Evolutionary conservation across 1,140 invertebrate genomes (phyloP).

Genomic region (Conopomorpha cramerella): DNA sequence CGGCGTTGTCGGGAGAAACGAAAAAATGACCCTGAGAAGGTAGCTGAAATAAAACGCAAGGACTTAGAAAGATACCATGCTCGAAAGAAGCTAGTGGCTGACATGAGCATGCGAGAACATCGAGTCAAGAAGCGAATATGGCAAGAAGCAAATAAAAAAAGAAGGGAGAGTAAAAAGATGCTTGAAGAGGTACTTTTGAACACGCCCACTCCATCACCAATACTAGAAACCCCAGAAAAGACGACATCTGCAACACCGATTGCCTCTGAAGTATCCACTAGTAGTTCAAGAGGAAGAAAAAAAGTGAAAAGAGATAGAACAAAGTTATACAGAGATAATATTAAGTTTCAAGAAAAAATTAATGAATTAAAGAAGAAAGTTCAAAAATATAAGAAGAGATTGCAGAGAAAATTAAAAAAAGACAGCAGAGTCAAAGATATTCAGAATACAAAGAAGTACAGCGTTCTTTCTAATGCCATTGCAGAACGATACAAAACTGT

Average conservation of each 20-base stretch:
- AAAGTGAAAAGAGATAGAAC: slow-evolving; percentile 3
- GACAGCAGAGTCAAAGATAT: not conserved
- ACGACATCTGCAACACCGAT: too few species aligned
- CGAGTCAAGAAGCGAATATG: slow-evolving; percentile 8
- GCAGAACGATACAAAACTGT: slow-evolving; percentile 1
- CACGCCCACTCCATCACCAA: too few species aligned
- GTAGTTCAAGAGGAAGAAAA: slow-evolving; percentile 4
- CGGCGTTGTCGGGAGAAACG: slow-evolving; percentile 7
- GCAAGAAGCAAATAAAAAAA: slow-evolving; percentile 10
- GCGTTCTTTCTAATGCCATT: slow-evolving; percentile 1
- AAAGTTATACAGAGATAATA: slow-evolving; percentile 3
- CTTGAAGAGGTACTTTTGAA: too few species aligned
- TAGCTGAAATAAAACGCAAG: slow-evolving; percentile 10
- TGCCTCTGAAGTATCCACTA: too few species aligned
- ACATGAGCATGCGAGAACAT: slow-evolving; percentile 10
- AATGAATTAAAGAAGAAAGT: slow-evolving; percentile 1
- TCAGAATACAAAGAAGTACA: not conserved
- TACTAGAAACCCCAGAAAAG: too few species aligned
- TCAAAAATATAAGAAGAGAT: slow-evolving; percentile 5
- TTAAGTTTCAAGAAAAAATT: not conserved
- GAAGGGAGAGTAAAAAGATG: slow-evolving; percentile 7
- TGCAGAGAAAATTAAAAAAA: not conserved
- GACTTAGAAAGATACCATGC: slow-evolving; percentile 10
- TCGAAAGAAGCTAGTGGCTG: slow-evolving; percentile 11
- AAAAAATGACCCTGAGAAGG: slow-evolving; percentile 7